A percentile compares a stretch with the other conserved stretches of the same genome.
Evolutionary conservation across 1,140 invertebrate species (phyloP).

Genomic region (Radopholus similis): DNA sequence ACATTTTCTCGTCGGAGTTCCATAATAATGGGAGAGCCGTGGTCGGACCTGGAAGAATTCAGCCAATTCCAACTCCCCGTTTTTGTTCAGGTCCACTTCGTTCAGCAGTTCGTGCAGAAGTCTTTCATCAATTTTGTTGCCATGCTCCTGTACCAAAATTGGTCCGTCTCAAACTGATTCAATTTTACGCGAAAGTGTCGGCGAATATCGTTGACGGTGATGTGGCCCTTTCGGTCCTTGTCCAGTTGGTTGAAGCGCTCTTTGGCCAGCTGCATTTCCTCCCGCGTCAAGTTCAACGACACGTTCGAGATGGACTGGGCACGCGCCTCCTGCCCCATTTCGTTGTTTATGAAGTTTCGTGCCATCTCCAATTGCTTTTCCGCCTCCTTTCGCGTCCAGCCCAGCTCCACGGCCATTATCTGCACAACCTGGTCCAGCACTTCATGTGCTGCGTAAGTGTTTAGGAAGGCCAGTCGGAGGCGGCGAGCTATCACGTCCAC

Average conservation of each 20-base stretch:
- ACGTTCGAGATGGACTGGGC: constrained; percentile 77
- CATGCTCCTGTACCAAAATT: constrained; percentile 74
- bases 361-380: constrained; percentile 75
- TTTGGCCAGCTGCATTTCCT: constrained; percentile 88
- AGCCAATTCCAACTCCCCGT: constrained; percentile 95
- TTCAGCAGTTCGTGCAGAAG: constrained; percentile 91
- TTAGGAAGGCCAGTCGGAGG: constrained; percentile 86
- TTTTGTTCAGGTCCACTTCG: constrained; percentile 98
- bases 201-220: constrained; percentile 92
- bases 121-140: constrained; percentile 85
- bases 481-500: constrained; percentile 92
- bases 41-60: constrained; percentile 91
- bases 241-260: constrained; percentile 91
- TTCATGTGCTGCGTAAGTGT: constrained; percentile 88
- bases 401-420: constrained; percentile 92
- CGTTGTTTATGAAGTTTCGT: constrained; percentile 77
- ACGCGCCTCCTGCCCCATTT: constrained; percentile 95
- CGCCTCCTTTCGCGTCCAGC: constrained; percentile 77
- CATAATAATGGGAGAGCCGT: too few relatives aligned
- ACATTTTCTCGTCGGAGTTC: too few relatives aligned
- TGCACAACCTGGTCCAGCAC: constrained; percentile 78
- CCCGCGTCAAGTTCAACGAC: constrained; percentile 85
- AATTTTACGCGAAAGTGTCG: constrained; percentile 78
- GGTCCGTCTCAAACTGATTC: not conserved
- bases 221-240: constrained; percentile 90